Conservation (phyloP, 1,140 invertebrate genomes). For the Pinna nobilis region DNA sequence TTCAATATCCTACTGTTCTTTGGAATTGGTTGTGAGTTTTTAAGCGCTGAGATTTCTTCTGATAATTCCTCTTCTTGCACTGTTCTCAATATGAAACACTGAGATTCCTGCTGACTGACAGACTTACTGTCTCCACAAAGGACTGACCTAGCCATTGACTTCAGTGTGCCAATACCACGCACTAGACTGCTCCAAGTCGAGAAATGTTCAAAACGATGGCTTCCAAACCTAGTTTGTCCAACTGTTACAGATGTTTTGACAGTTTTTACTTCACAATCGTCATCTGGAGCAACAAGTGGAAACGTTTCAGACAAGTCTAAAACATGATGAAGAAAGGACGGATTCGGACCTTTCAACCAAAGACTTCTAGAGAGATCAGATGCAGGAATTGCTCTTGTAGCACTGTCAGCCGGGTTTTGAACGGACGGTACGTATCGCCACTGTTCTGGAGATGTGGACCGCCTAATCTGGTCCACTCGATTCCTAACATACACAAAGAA, state of each 20-base stretch:
- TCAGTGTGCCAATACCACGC: background rate
- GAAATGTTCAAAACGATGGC: constrained; percentile 1
- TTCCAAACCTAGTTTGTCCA: too few relatives aligned
- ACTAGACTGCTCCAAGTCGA: background rate
- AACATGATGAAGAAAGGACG: background rate
- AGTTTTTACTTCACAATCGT: constrained; percentile 25
- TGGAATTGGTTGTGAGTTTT: too few relatives aligned
- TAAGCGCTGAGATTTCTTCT: constrained; percentile 15
- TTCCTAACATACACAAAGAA: constrained; percentile 47
- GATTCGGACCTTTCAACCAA: constrained; percentile 31
- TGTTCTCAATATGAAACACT: constrained; percentile 8
- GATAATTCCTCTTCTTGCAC: constrained; percentile 20
- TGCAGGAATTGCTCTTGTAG: constrained; percentile 6
- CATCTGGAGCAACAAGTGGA: constrained; percentile 21
- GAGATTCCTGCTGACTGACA: background rate
- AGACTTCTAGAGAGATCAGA: background rate
- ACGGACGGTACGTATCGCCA: constrained; percentile 25
- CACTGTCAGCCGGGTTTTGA: constrained; percentile 16
- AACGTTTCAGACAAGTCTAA: background rate
- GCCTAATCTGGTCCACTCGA: constrained; percentile 32
- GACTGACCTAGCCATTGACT: too few relatives aligned
- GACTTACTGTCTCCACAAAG: too few relatives aligned
- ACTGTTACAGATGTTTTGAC: background rate
- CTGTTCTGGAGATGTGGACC: constrained; percentile 10
- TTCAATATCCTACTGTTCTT: too few relatives aligned